A percentile compares a stretch with the other conserved stretches of the same genome.
Conservation (phyloP, 23 tunicate genomes). For the Botrylloides violaceus region DNA sequence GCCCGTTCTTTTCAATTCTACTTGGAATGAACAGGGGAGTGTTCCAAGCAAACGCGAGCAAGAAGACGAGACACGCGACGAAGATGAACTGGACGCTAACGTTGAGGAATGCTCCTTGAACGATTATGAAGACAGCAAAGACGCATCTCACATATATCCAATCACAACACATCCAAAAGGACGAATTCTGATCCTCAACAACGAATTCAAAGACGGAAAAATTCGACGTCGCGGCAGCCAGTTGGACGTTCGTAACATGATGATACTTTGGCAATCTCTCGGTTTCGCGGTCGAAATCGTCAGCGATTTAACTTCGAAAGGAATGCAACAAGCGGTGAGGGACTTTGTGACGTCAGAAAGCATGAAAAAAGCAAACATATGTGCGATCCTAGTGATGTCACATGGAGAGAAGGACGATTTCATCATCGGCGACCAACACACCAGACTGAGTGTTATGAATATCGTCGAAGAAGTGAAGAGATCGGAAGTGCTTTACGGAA, state of each 20-base stretch:
- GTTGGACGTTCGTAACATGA: neutral
- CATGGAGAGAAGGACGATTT: neutral
- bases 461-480: neutral
- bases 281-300: neutral
- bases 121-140: neutral
- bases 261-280: neutral
- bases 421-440: neutral
- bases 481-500: neutral
- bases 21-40: neutral
- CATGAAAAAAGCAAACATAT: neutral
- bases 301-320: neutral
- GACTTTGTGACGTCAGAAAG: neutral
- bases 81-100: neutral
- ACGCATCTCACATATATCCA: neutral
- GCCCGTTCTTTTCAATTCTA: neutral
- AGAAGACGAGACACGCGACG: neutral
- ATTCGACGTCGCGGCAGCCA: neutral
- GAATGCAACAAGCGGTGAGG: neutral
- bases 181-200: neutral
- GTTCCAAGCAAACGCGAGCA: neutral
- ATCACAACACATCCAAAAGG: neutral
- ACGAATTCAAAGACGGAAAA: neutral
- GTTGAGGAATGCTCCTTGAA: neutral
- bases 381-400: neutral
- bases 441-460: neutral